Evolutionary conservation across 2,888 invertebrate genomes (phyloP).

Genomic region (Sipha maydis): DNA sequence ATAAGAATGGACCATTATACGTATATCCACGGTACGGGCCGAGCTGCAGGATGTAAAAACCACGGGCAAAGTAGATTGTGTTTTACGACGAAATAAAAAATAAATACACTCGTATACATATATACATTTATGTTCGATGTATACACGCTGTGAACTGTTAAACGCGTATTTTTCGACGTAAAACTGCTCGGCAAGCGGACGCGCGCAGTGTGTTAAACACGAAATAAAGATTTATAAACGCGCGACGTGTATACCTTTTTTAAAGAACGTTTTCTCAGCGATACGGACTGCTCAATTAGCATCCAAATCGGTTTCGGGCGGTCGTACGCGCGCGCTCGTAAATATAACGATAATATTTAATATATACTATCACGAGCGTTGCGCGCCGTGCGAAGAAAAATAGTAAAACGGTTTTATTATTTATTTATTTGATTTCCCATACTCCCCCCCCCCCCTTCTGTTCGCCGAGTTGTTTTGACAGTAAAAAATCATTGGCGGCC

Average conservation of each 20-base stretch:
- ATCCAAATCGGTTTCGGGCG: slow-evolving; percentile 26
- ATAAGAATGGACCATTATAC: no score
- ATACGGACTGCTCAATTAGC: slow-evolving; percentile 29
- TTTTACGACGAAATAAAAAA: slow-evolving; percentile 13
- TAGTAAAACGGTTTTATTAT: background rate
- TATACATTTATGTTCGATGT: background rate
- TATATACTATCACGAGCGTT: background rate
- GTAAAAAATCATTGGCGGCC: slow-evolving; percentile 34
- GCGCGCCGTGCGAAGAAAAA: slow-evolving; percentile 16
- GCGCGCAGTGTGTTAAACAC: background rate
- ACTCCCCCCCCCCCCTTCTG: no score
- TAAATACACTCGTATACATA: background rate
- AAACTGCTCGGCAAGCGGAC: background rate
- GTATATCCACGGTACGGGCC: no score
- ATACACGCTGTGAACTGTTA: background rate
- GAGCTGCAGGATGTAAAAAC: background rate
- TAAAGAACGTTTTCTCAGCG: background rate
- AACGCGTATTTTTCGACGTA: slow-evolving; percentile 6
- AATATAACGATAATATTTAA: no score
- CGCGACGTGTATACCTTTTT: background rate
- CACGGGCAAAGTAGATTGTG: background rate
- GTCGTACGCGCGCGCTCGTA: background rate
- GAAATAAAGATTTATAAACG: slow-evolving; percentile 19
- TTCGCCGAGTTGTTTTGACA: slow-evolving; percentile 34
- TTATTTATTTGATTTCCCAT: background rate